Percentiles rank a stretch among this genome's conserved stretches.
Evolutionary conservation across 2,113 vertebrate species (phyloP).

Genomic region (Pelmatolapia mariae): DNA sequence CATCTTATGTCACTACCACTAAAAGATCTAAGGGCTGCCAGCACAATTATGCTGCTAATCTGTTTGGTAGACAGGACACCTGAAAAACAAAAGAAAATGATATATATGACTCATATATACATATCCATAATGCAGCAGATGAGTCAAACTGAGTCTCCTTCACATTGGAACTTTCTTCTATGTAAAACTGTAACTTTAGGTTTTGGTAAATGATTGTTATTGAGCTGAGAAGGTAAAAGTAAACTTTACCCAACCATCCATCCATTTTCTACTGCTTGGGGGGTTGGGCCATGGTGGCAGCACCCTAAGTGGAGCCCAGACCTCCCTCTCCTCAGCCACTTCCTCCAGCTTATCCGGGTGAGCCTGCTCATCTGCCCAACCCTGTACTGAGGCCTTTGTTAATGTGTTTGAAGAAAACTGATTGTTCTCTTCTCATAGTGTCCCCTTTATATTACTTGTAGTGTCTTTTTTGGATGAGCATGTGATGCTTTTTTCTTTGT

Average conservation of each 20-base stretch:
- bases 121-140: not conserved
- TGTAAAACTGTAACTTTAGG: not conserved
- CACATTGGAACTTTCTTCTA: not conserved
- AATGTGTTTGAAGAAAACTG: not conserved
- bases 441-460: not conserved
- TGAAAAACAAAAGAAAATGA: not conserved
- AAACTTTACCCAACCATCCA: not conserved
- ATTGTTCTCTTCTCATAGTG: not conserved
- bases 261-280: not conserved
- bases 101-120: not conserved
- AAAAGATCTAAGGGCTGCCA: not conserved
- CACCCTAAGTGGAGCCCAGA: not conserved
- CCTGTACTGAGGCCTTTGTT: not conserved
- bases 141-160: not conserved
- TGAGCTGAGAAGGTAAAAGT: not conserved
- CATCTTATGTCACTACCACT: not conserved
- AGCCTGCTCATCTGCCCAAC: not conserved
- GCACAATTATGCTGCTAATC: not conserved
- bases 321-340: not conserved
- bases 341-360: fast-evolving
- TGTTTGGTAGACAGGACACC: not conserved
- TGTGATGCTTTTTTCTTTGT: slow-evolving; percentile 1
- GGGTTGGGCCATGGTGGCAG: not conserved
- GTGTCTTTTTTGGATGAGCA: not conserved
- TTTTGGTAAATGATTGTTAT: not conserved